Evolutionary conservation across 2,888 invertebrate genomes (phyloP), one percentile per base, ranked within the genome.

Genomic region (Caenorhabditis macrosperma): DNA sequence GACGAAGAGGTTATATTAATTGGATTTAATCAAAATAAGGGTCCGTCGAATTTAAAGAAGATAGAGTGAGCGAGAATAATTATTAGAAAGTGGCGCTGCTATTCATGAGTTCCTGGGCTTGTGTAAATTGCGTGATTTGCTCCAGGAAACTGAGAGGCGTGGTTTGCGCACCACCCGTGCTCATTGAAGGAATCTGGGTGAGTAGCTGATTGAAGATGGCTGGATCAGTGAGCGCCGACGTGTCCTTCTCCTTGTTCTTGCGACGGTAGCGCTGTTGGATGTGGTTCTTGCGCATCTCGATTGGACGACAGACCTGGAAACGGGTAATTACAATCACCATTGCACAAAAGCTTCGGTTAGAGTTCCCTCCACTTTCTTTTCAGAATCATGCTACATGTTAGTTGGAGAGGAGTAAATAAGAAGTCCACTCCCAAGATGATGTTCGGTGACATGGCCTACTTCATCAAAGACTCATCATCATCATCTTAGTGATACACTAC

Each of bases 221-320:
- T 15, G 57, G 50, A 26, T 67, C 67, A 9, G 26, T n/a, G 2
- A 52, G 24, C 9, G 38, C 69, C 35, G 24, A n/a, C 17, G 50
- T 22, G n/a, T 69, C 60, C 35, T 69, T 69, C n/a, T 69, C 69
- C 60, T 86, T 86, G 54, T 82, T 85, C 60, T 86, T 85, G 33
- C 89, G 79, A 7, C 89, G 84, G 82, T 89, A 89, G 38, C 91
- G 81, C 78, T 90, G 90, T 57, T 90, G 90, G 46, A 90, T 90
- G 81, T 88, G 87, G 66, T 90, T 90, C 74, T 90, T 90, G 41
- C 90, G 81, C 90, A 90, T 90, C 54, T 89, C 88, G 26, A 88
- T 88, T 10, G 90, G 90, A 7, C 90, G 88, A 67, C 88, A 88
- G 6, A 88, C 88, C 90, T 90, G 85, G 30, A 89, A 86, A 55